Evolutionary conservation across 2,888 invertebrate species (phyloP).

Genomic region (Meiosimyza decipiens): DNA sequence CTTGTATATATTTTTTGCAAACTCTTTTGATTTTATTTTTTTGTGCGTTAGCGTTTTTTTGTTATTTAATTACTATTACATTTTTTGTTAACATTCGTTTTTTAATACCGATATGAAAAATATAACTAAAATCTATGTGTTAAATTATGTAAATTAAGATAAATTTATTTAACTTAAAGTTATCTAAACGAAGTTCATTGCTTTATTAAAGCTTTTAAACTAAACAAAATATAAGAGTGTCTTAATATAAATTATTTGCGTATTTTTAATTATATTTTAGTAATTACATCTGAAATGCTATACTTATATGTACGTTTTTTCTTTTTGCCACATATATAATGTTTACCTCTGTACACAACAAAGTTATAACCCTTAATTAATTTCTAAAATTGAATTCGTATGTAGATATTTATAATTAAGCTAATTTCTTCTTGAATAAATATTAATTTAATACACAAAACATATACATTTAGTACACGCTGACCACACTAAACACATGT

Average conservation of each 20-base stretch:
- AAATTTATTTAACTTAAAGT: too few species aligned
- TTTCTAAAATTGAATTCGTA: neutral
- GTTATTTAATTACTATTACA: conserved; percentile 14
- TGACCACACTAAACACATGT: neutral
- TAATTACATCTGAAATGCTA: too few species aligned
- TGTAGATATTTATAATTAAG: neutral
- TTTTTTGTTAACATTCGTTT: conserved; percentile 23
- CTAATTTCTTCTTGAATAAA: neutral
- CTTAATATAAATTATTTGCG: too few species aligned
- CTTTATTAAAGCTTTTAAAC: too few species aligned
- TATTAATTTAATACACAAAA: neutral
- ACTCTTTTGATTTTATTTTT: conserved; percentile 1
- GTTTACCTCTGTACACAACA: neutral
- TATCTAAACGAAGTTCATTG: too few species aligned
- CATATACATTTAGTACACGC: conserved; percentile 3
- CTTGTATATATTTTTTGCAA: neutral
- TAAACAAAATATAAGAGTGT: too few species aligned
- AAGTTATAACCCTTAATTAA: neutral
- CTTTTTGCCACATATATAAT: too few species aligned
- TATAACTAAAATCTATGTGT: too few species aligned
- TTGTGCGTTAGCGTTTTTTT: neutral
- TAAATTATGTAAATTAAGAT: too few species aligned
- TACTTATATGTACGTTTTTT: too few species aligned
- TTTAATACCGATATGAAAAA: neutral
- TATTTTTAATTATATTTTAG: too few species aligned